Evolutionary conservation across 2,113 vertebrate genomes (phyloP), one percentile per base, ranked within the genome.

Genomic region (Lonchura striata): DNA sequence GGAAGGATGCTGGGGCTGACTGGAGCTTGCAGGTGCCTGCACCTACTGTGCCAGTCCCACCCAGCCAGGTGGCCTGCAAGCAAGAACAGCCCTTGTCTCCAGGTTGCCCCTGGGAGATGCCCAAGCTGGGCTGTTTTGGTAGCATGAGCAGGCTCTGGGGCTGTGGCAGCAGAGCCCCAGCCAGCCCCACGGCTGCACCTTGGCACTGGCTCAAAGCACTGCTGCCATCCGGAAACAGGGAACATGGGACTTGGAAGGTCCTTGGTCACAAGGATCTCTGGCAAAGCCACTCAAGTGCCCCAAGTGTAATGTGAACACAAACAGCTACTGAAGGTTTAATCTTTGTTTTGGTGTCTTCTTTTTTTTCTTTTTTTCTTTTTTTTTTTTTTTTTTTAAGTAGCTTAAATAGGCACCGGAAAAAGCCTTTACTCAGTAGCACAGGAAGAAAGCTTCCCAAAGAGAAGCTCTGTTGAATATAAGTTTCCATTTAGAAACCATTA

Each of bases 401-500:
- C 50, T 93, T 92, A 85, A 96, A 91, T 87, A 83, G 92, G 61
- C 56, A n/a, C 44, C 68, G 44, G 69, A 78, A 93, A 94, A 94
- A 94, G 64, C 68, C 90, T 86, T 94, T 63, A 66, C 82, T 80
- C 31, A 60, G 90, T 9, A 2, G 66, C 22, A 8, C 90, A 81
- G 69, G 88, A 86, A 95, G 68, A 78, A 93, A 93, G 79, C 76
- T 83, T 92, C 90, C 72, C 60, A 82, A 53, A 95, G 86, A 96
- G 90, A 63, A 92, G 82, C 53, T 92, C 85, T 92, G 72, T 81
- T 49, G 28, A 94, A 63, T 71, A 60, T 81, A 82, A 88, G 92
- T 83, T 94, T 93, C 86, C 90, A 92, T 95, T 95, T 81, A 95
- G 94, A 90, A 92, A 80, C 82, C 90, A 96, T 88, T 96, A 93